Conservation (phyloP, 92 coral and sea anemone genomes). For the Paragorgia papillata region DNA sequence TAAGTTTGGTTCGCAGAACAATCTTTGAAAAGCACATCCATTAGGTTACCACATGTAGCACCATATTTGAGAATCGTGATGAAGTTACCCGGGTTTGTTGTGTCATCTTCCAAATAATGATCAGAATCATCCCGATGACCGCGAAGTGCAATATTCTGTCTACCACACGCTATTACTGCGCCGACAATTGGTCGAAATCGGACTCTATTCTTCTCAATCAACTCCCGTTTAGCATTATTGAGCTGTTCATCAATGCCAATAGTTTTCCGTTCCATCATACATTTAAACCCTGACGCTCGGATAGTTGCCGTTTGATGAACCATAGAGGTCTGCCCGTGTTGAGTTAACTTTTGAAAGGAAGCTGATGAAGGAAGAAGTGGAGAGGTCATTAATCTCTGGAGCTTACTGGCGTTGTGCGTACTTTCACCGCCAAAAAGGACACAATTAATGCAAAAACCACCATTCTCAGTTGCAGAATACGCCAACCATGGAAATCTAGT, state of each 20-base stretch:
- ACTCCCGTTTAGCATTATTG: slow-evolving; percentile 11
- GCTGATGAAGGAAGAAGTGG: slow-evolving; percentile 34
- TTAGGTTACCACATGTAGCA: slow-evolving; percentile 37
- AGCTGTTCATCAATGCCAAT: slow-evolving; percentile 38
- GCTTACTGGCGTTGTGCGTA: slow-evolving; percentile 49
- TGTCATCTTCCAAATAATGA: slow-evolving; percentile 20
- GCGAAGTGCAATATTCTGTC: slow-evolving; percentile 34
- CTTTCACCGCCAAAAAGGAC: slow-evolving; percentile 50
- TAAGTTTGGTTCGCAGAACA: slow-evolving; percentile 37
- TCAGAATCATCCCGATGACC: slow-evolving; percentile 51
- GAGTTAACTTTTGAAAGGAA: slow-evolving; percentile 24
- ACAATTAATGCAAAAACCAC: slow-evolving; percentile 46
- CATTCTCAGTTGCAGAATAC: slow-evolving; percentile 44
- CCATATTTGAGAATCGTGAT: slow-evolving; percentile 42
- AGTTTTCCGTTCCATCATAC: slow-evolving; percentile 21
- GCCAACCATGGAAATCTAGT: slow-evolving; percentile 49
- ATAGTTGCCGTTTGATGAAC: slow-evolving; percentile 41
- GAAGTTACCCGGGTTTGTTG: slow-evolving; percentile 42
- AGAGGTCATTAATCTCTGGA: slow-evolving; percentile 38
- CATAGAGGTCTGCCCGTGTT: slow-evolving; percentile 37
- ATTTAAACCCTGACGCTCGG: slow-evolving; percentile 41
- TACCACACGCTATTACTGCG: slow-evolving; percentile 18
- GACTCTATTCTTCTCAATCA: slow-evolving; percentile 39
- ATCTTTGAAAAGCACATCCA: slow-evolving; percentile 30
- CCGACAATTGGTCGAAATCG: slow-evolving; percentile 17